Base-by-base conservation (phyloP, 1,140 invertebrate species). In the Brachionus paranguensis region DNA sequence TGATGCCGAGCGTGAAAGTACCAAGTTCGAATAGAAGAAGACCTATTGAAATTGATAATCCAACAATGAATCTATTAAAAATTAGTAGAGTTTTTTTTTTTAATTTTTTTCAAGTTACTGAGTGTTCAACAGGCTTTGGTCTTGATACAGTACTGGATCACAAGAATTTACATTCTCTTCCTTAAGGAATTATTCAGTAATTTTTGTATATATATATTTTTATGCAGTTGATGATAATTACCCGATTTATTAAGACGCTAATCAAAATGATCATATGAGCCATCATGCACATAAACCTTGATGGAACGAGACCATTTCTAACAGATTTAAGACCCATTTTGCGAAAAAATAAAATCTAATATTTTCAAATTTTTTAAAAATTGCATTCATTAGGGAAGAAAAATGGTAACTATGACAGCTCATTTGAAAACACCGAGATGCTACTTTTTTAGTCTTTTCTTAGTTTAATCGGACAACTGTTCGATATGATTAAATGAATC, bases 291-390 rank as follows among this genome's bases (percentile, higher is more conserved):
- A 76, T 50, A 50, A 76, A 76, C 27, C 72, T 76, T 50, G 20
- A 37, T 50, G 72, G 72, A 27, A 76, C 72, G 12, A 76, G 20
- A 76, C 72, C 72, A 76, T 76, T 76, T 50, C 50, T 29, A 12
- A 76, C n/a, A 27, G 72, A 76, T 50, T 76, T 76, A 50, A 76
- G 47, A 50, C 72, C 72, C 72, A 76, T 76, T 76, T 47, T 76
- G 20, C 17, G 53, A 17, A 20, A 60, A 60, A 60, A 55, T n/a
- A 60, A 60, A 6, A 60, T 27, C 10, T 8, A 60, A 0, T 60
- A 8, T 60, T 60, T 60, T 60, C 20, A 27, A 60, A 60, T 60
- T 60, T 60, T 60, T 60, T 10, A 7, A 55, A 20, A 55, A 55
- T 20, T 33, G 20, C n/a, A n/a, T 55, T 20, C 17, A 55, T 55